phyloP scores from a whole-genome alignment of 1,140 invertebrate genomes.

The Anoplophora glabripennis region DNA sequence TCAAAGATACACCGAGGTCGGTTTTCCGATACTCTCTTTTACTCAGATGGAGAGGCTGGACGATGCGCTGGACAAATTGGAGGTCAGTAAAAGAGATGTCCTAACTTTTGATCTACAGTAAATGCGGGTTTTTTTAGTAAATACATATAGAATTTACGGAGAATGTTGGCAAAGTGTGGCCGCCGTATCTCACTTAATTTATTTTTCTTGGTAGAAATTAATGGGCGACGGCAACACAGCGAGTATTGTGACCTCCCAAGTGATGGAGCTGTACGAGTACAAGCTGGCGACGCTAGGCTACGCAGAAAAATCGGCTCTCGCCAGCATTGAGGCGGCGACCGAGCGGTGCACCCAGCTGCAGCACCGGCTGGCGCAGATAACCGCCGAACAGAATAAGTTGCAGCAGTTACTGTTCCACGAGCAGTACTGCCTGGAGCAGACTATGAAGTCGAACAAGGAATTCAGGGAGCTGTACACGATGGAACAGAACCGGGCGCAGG shows the following conservation, averaged over 20 bases:
- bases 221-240: slow-evolving; percentile 14
- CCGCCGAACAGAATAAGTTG: slow-evolving; percentile 51
- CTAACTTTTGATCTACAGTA: too few species aligned
- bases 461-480: slow-evolving; percentile 17
- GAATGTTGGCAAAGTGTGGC: not conserved
- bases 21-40: slow-evolving; percentile 9
- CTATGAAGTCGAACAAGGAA: slow-evolving; percentile 25
- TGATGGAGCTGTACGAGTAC: slow-evolving; percentile 71
- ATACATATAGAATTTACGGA: too few species aligned
- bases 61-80: slow-evolving; percentile 7
- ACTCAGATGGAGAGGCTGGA: slow-evolving; percentile 11
- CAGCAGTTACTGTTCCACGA: slow-evolving; percentile 54
- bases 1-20: not conserved
- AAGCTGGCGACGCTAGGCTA: slow-evolving; percentile 57
- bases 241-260: slow-evolving; percentile 53
- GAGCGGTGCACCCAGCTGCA: slow-evolving; percentile 52
- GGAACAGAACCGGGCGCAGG: slow-evolving; percentile 9
- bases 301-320: slow-evolving; percentile 52
- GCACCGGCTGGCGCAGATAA: slow-evolving; percentile 52
- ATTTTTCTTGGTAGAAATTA: slow-evolving; percentile 5
- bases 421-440: slow-evolving; percentile 53
- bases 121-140: too few species aligned
- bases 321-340: slow-evolving; percentile 55
- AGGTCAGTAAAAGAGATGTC: slow-evolving; percentile 1
- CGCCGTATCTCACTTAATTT: not conserved